These are phyloP conservation scores for Coelopa pilipes DNA, from an alignment of 2,888 invertebrate species.

Conservation along the genomic window DNA sequence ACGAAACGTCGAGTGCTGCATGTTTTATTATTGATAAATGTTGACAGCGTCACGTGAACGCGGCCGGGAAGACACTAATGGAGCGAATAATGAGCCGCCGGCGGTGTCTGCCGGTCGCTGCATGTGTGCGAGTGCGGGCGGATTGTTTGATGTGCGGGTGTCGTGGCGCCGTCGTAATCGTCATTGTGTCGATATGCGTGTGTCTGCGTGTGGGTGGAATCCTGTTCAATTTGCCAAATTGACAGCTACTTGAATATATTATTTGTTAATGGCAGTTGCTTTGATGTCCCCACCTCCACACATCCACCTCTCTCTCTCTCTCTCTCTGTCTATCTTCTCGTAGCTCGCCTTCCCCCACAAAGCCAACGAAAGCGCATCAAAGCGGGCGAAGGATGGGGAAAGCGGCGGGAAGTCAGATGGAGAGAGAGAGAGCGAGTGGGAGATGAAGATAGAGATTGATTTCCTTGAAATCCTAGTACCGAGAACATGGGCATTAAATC, in stretches of 20 bases:
- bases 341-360: no score
- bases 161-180: neutral
- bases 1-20: neutral
- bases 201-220: neutral
- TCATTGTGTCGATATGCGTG: neutral
- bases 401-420: no score
- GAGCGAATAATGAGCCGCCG: constrained; percentile 17
- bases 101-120: neutral
- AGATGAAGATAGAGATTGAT: no score
- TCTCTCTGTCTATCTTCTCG: no score
- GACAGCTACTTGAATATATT: constrained; percentile 26
- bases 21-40: constrained; percentile 16
- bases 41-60: neutral
- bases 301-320: no score
- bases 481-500: no score
- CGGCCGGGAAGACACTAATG: constrained; percentile 18
- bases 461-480: no score
- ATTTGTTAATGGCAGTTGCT: constrained; percentile 19
- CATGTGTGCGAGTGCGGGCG: neutral
- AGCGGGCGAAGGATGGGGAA: no score
- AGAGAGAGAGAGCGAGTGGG: no score
- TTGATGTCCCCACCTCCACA: constrained; percentile 1
- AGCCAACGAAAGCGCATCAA: no score
- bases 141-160: neutral
- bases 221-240: constrained; percentile 32